Conservation (phyloP, 2,888 invertebrate genomes). For the Cheilosia impressa region DNA sequence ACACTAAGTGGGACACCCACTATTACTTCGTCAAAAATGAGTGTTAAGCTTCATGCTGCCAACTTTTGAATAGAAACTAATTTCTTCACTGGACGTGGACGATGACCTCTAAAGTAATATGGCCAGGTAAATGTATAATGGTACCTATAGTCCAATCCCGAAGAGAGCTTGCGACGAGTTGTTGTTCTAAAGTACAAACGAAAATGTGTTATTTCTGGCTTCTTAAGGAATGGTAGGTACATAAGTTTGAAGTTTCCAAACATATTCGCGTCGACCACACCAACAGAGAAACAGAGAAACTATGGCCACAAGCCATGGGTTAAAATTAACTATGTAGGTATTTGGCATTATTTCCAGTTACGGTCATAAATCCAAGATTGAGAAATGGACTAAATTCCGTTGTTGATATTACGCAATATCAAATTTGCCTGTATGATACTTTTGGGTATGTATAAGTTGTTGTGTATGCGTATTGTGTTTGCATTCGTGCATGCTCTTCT, state of each 20-base stretch:
- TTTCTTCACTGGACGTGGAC: too few species aligned
- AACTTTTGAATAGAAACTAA: too few species aligned
- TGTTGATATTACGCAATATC: constrained; percentile 3
- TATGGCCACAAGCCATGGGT: neutral
- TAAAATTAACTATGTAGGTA: neutral
- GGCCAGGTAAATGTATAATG: too few species aligned
- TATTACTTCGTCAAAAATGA: constrained; percentile 2
- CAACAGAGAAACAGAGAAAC: neutral
- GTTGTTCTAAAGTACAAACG: too few species aligned
- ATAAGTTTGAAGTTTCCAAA: too few species aligned
- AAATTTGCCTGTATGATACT: constrained; percentile 2
- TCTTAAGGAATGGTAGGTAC: neutral
- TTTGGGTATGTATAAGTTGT: neutral
- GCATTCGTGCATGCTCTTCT: neutral
- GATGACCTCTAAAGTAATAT: too few species aligned
- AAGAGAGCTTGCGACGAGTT: too few species aligned
- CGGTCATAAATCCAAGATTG: constrained; percentile 4
- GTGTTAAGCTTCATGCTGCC: neutral
- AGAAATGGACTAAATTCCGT: constrained; percentile 10
- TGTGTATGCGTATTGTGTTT: neutral
- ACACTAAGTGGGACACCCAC: constrained; percentile 18
- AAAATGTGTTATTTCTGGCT: too few species aligned
- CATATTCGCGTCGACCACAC: too few species aligned
- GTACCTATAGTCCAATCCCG: too few species aligned
- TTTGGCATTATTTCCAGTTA: constrained; percentile 9